Conservation (phyloP, 2,888 invertebrate genomes). For the Heliconius cydno region DNA sequence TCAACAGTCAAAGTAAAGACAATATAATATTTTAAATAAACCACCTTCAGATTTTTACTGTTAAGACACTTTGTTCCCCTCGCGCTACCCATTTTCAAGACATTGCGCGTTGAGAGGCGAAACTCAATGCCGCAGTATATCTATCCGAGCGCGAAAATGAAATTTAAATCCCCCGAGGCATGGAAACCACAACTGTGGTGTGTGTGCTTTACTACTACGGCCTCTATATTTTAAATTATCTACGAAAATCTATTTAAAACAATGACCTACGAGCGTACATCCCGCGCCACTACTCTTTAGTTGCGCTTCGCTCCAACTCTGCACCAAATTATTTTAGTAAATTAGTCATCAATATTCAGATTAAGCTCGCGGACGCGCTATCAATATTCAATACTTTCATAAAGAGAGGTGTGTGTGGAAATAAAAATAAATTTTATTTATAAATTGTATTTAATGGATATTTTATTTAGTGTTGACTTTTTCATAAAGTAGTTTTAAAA, state of each 20-base stretch:
- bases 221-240: too few species aligned
- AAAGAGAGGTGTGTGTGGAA: background rate
- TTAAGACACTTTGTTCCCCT: background rate
- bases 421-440: slow-evolving; percentile 11
- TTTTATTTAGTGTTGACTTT: background rate
- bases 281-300: too few species aligned
- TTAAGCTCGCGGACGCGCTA: slow-evolving; percentile 32
- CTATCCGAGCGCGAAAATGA: background rate
- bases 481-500: too few species aligned
- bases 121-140: too few species aligned
- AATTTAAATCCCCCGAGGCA: background rate
- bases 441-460: background rate
- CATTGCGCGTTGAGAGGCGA: background rate
- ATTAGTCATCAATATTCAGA: slow-evolving; percentile 44
- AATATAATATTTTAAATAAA: too few species aligned
- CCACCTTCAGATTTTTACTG: too few species aligned
- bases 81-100: background rate
- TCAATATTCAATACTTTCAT: slow-evolving; percentile 20
- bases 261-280: too few species aligned
- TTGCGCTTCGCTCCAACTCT: slow-evolving; percentile 28
- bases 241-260: too few species aligned
- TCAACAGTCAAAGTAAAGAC: too few species aligned
- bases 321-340: slow-evolving; percentile 42
- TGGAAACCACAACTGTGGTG: background rate
- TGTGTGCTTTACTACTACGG: too few species aligned